Percentiles rank a stretch among this genome's conserved stretches.
These are phyloP conservation scores for Polydrusus tereticollis DNA, from an alignment of 2,888 invertebrate species.

Conservation along the genomic window DNA sequence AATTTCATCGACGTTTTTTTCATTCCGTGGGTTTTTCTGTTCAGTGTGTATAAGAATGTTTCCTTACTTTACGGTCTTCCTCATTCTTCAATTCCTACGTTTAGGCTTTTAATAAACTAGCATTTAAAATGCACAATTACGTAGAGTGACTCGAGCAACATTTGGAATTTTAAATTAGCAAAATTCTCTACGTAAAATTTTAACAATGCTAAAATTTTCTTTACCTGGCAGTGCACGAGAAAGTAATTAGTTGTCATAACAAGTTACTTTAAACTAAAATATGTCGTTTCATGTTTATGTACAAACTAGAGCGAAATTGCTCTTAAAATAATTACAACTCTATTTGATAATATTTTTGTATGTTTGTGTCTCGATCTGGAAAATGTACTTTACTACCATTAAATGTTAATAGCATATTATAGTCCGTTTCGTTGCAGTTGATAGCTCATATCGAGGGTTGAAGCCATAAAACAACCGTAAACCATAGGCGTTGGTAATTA, in stretches of 20 bases:
- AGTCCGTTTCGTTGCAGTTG: no score
- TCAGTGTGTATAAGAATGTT: no score
- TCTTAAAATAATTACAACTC: neutral
- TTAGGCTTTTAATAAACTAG: neutral
- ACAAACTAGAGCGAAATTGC: neutral
- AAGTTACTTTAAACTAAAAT: neutral
- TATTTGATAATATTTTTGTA: neutral
- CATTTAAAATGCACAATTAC: neutral
- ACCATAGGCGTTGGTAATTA: no score
- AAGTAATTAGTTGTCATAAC: conserved; percentile 6
- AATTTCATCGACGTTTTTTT: no score
- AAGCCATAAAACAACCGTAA: no score
- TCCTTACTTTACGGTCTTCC: no score
- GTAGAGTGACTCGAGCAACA: neutral
- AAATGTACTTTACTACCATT: neutral
- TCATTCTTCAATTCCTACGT: no score
- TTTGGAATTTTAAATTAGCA: neutral
- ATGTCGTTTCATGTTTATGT: neutral
- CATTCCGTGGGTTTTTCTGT: no score
- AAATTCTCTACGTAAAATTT: neutral
- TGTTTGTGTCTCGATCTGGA: neutral
- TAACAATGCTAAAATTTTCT: neutral
- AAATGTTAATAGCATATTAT: neutral
- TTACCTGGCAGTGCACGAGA: neutral
- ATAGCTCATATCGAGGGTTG: no score